phyloP scores from a whole-genome alignment of 2,113 vertebrate genomes.

The Pterocles gutturalis region DNA sequence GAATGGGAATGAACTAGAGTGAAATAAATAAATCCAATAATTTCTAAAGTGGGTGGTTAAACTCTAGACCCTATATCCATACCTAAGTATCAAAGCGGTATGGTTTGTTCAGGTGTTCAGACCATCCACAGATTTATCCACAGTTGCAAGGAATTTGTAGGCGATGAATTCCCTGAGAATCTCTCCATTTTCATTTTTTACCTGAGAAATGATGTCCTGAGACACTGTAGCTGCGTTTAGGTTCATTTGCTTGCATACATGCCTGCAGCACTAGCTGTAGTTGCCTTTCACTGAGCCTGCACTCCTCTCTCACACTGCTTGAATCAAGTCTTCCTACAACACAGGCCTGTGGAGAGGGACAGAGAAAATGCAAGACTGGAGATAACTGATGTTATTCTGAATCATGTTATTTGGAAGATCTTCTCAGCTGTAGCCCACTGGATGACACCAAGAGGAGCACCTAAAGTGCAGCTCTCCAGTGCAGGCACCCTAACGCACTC shows the following conservation, averaged over 20 bases:
- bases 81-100: background rate
- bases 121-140: background rate
- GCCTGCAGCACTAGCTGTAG: background rate
- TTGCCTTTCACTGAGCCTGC: background rate
- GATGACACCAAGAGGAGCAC: background rate
- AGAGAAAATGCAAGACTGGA: background rate
- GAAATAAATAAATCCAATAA: constrained; percentile 6
- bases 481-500: background rate
- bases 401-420: background rate
- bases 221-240: background rate
- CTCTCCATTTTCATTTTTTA: background rate
- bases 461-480: background rate
- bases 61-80: background rate
- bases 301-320: background rate
- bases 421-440: background rate
- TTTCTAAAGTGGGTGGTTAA: background rate
- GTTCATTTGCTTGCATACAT: too few relatives aligned
- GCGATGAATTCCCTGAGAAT: background rate
- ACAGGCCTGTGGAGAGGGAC: background rate
- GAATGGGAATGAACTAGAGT: constrained; percentile 37
- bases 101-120: background rate
- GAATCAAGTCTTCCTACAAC: background rate
- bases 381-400: background rate
- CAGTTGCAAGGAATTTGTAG: background rate
- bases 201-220: background rate